Percentiles rank a stretch among this genome's conserved stretches.
Conservation (phyloP, 2,113 vertebrate species). For the Brachionichthys hirsutus region DNA sequence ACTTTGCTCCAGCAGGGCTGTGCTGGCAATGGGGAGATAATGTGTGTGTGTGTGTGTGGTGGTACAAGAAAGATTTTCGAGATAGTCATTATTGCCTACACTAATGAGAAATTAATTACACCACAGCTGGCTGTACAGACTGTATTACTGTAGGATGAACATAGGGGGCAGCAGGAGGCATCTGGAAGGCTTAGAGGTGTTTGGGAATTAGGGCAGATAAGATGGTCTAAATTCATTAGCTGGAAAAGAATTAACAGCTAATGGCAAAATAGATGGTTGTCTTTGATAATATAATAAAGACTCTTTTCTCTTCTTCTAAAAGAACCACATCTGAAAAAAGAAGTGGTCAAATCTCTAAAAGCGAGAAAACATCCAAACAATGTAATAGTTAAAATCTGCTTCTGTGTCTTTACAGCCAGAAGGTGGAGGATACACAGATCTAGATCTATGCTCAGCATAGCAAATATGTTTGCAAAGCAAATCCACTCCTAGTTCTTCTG, state of each 20-base stretch:
- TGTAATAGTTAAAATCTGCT: slow-evolving; percentile 1
- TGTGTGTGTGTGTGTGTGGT: background rate
- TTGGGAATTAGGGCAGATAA: slow-evolving; percentile 1
- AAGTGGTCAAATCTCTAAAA: slow-evolving; percentile 2
- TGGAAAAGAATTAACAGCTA: slow-evolving; percentile 19
- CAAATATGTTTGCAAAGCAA: slow-evolving; percentile 14
- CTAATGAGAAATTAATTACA: slow-evolving; percentile 73
- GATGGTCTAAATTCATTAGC: slow-evolving; percentile 3
- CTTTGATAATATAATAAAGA: slow-evolving; percentile 3
- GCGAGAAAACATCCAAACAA: background rate
- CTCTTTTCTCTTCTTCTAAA: too few species aligned
- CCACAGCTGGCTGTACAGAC: slow-evolving; percentile 54
- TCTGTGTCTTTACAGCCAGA: slow-evolving; percentile 10
- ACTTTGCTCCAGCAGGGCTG: slow-evolving; percentile 37
- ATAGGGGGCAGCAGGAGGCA: slow-evolving; percentile 55
- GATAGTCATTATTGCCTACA: slow-evolving; percentile 58
- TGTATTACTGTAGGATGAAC: slow-evolving; percentile 43
- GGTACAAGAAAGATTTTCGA: slow-evolving; percentile 33
- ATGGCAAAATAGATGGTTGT: slow-evolving; percentile 6
- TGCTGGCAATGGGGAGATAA: background rate
- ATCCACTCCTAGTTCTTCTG: slow-evolving; percentile 7
- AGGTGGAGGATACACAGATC: slow-evolving; percentile 20
- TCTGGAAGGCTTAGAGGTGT: slow-evolving; percentile 1
- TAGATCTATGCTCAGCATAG: slow-evolving; percentile 2
- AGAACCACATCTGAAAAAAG: background rate